These are phyloP conservation scores for Acleris sparsana DNA, from an alignment of 2,888 invertebrate genomes.

Conservation along the genomic window DNA sequence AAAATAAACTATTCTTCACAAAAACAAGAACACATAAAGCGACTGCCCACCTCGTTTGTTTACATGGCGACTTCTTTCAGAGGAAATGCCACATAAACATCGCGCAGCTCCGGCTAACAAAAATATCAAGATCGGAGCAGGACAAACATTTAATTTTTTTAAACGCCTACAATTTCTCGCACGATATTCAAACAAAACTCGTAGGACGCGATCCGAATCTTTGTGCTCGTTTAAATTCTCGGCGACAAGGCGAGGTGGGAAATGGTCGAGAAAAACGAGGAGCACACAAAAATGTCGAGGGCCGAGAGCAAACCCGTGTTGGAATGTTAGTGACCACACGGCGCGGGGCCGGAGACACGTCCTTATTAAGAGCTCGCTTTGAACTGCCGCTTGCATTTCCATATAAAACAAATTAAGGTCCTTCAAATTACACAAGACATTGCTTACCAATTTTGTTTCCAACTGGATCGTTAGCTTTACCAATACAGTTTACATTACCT, in stretches of 20 bases:
- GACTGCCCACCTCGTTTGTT: slow-evolving; percentile 29
- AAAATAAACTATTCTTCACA: slow-evolving; percentile 20
- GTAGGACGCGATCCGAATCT: slow-evolving; percentile 61
- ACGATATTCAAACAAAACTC: slow-evolving; percentile 54
- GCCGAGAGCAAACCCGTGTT: slow-evolving; percentile 73
- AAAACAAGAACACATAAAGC: slow-evolving; percentile 18
- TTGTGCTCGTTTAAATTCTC: slow-evolving; percentile 74
- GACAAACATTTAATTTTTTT: slow-evolving; percentile 45
- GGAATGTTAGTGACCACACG: slow-evolving; percentile 70
- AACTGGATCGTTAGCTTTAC: slow-evolving; percentile 1
- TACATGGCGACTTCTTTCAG: slow-evolving; percentile 31
- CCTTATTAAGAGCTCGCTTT: slow-evolving; percentile 71
- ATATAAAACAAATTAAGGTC: slow-evolving; percentile 62
- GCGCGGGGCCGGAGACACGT: slow-evolving; percentile 64
- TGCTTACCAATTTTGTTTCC: slow-evolving; percentile 11
- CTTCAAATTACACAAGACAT: slow-evolving; percentile 22
- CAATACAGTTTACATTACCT: neutral
- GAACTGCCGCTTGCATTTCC: slow-evolving; percentile 63
- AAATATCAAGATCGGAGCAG: slow-evolving; percentile 35
- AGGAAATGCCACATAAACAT: slow-evolving; percentile 49
- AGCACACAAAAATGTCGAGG: slow-evolving; percentile 65
- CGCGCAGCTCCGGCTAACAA: slow-evolving; percentile 41
- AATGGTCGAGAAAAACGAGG: slow-evolving; percentile 69
- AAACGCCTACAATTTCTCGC: slow-evolving; percentile 58
- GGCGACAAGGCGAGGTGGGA: slow-evolving; percentile 67